Evolutionary conservation across 2,113 vertebrate species (phyloP).

Genomic region (Tragelaphus buxtoni): DNA sequence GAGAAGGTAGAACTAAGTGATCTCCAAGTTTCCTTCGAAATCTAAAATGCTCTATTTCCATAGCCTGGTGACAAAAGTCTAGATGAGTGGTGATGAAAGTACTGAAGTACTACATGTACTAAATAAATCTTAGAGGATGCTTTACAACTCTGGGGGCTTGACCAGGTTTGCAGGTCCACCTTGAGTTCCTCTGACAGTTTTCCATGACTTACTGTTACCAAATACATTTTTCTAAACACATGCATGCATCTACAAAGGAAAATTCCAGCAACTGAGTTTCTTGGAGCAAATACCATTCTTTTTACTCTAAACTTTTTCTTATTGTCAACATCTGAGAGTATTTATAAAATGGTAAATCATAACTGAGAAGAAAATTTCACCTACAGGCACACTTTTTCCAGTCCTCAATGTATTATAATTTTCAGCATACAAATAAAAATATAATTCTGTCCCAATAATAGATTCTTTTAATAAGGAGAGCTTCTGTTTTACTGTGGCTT

Average conservation of each 20-base stretch:
- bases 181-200: neutral
- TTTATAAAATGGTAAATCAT: neutral
- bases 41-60: neutral
- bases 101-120: neutral
- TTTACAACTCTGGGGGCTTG: neutral
- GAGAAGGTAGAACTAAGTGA: neutral
- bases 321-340: neutral
- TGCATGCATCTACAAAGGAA: neutral
- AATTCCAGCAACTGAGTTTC: neutral
- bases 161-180: neutral
- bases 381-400: neutral
- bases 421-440: constrained; percentile 8
- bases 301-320: constrained; percentile 9
- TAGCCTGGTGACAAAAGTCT: neutral
- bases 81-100: neutral
- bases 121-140: neutral
- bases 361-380: neutral
- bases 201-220: constrained; percentile 4
- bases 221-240: neutral
- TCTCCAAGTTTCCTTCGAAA: neutral
- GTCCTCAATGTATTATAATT: neutral
- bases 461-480: constrained; percentile 12
- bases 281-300: neutral
- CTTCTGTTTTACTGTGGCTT: constrained; percentile 10
- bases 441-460: neutral